phyloP scores from a whole-genome alignment of 2,888 invertebrate species.

The Tenthredo amoena region DNA sequence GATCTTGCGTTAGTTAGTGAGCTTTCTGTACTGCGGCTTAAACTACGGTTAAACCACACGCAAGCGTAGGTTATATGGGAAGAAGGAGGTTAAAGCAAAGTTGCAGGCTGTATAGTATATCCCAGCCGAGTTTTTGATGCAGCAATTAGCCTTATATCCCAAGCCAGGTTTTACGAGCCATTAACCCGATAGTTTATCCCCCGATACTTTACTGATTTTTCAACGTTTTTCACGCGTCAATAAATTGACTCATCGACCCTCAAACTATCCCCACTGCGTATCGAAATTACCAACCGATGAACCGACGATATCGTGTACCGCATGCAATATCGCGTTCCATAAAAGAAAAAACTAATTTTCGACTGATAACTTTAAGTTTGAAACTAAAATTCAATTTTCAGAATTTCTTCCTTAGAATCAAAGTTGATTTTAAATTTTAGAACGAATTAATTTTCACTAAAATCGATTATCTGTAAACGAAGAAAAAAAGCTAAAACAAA shows the following conservation, averaged over 20 bases:
- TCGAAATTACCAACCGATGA: constrained; percentile 1
- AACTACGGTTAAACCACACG: constrained; percentile 10
- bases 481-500: no score
- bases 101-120: not conserved
- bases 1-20: constrained; percentile 4
- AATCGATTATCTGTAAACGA: no score
- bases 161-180: constrained; percentile 62
- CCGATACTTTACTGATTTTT: constrained; percentile 53
- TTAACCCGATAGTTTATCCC: constrained; percentile 65
- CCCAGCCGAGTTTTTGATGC: constrained; percentile 56
- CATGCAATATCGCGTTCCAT: not conserved
- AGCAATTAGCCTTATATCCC: constrained; percentile 58
- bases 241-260: constrained; percentile 48
- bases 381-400: no score
- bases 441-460: no score
- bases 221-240: constrained; percentile 52
- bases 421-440: no score
- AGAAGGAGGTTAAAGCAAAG: not conserved
- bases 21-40: not conserved
- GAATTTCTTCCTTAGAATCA: no score
- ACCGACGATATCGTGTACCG: not conserved
- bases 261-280: not conserved
- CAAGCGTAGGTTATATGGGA: not conserved
- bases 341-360: no score
- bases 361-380: no score